A percentile compares a stretch with the other conserved stretches of the same genome.
phyloP scores from a whole-genome alignment of 2,888 invertebrate species.

The Brachyopa scutellaris region DNA sequence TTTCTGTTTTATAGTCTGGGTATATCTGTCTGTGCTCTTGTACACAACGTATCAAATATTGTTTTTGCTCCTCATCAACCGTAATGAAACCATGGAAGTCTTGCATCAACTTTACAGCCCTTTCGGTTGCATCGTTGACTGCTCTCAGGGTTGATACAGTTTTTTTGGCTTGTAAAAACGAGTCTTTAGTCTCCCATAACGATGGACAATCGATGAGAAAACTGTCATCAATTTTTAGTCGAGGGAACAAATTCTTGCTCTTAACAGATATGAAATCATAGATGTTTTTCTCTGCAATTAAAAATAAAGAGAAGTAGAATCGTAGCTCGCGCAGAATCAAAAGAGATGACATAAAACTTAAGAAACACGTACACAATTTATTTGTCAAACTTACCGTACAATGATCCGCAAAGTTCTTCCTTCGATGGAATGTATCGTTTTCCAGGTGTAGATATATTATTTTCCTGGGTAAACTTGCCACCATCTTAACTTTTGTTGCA shows the following conservation, averaged over 20 bases:
- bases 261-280: constrained; percentile 25
- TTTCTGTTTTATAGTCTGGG: too few species aligned
- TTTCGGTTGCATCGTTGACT: not conserved
- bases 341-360: too few species aligned
- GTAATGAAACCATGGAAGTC: not conserved
- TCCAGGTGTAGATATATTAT: too few species aligned
- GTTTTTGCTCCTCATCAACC: not conserved
- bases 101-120: not conserved
- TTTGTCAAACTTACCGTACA: constrained; percentile 21
- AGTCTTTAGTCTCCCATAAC: too few species aligned
- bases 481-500: too few species aligned
- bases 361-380: too few species aligned
- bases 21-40: not conserved
- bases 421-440: too few species aligned
- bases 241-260: constrained; percentile 7
- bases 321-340: too few species aligned
- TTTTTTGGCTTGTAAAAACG: not conserved
- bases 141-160: not conserved
- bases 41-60: not conserved
- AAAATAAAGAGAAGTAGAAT: too few species aligned
- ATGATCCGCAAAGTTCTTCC: not conserved
- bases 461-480: too few species aligned
- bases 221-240: not conserved
- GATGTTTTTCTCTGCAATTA: too few species aligned
- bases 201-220: too few species aligned